Evolutionary conservation across 2,797 vertebrate genomes (phyloP), one percentile per base, ranked within the genome.

Genomic region (Sebastolobus altivelis): DNA sequence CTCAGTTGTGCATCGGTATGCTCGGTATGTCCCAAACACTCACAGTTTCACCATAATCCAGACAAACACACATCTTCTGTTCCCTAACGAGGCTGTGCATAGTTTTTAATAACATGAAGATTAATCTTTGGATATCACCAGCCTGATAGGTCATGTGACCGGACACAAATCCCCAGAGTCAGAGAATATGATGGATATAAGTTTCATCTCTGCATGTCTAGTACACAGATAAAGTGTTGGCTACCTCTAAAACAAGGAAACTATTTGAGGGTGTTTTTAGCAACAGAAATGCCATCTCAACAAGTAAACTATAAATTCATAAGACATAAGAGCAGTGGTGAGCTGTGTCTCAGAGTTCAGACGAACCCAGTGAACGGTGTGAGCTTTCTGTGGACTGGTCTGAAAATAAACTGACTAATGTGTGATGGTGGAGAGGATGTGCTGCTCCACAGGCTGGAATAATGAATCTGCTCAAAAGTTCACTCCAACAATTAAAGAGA

Each of bases 401-500:
- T 68, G n/a, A 58, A 81, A 65, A 72, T 63, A 72, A 79, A 58
- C 46, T 33, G 37, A 22, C 16, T 46, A 2, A 74, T 55, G 11
- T 59, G 59, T 65, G 54, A 49, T 1, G 9, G 49, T 2, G 56
- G 9, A 37, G 46, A 35, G 35, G 31, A 22, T 1, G 9, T 3
- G 56, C 22, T 37, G 68, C 65, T 76, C 8, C 22, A 71, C 22
- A 11, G 14, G 58, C 18, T 8, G 65, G 60, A 77, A 78, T 87
- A 89, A 90, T 89, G 72, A 88, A 87, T 82, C 65, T 65, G 86
- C 78, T 85, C 55, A 91, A 94, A 93, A 93, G 89, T 93, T 93
- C 90, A 93, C 58, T 3, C 33, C 20, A 79, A 91, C 90, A 92
- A 88, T 94, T 94, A 92, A 90, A 81, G 63, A 37, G 72, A 75